Base-by-base conservation (phyloP, 1,140 invertebrate genomes). In the Zaprionus inermis region DNA sequence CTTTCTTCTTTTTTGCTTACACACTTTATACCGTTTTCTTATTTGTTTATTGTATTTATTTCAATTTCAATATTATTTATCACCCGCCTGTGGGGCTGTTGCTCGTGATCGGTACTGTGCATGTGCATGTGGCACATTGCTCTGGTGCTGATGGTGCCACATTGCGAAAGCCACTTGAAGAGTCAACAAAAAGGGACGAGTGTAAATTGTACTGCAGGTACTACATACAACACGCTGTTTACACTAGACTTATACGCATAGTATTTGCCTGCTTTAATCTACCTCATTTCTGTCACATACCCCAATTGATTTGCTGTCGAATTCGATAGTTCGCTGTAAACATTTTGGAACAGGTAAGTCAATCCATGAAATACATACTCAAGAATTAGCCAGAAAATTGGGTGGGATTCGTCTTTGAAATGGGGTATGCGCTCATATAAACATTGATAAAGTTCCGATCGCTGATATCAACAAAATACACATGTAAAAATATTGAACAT, bases 11-110 rank as follows among this genome's bases (percentile, higher is more conserved):
- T 56, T 58, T 68, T 52, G 57, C 72, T 68, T 57, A 56, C 56
- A 67, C 57, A 44, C 38, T 10, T 44, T 44, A 44, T 44, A 44
- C 7, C 7, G 18, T 54, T 49, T 54, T 41, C 7, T 10, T 36
- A 55, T 80, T 44, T 89, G 84, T 84, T 88, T 88, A 89, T 78
- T 76, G 84, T 88, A 88, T 89, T 88, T 83, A 89, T 83, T 88
- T 73, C 78, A 89, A 89, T 88, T 88, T 84, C 80, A 89, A 88
- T 88, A 88, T 84, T 88, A 78, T 89, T 84, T 88, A 89, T 83
- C 70, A 70, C 52, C 36, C 30, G 14, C 20, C 28, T 20, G 51
- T 60, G n/a, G n/a, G n/a, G n/a, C n/a, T n/a, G n/a, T n/a, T n/a
- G n/a, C n/a, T n/a, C n/a, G n/a, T n/a, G n/a, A n/a, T n/a, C n/a